Evolutionary conservation across 2,797 vertebrate genomes (phyloP), one percentile per base, ranked within the genome.

Genomic region (Silurus lanzhouensis): DNA sequence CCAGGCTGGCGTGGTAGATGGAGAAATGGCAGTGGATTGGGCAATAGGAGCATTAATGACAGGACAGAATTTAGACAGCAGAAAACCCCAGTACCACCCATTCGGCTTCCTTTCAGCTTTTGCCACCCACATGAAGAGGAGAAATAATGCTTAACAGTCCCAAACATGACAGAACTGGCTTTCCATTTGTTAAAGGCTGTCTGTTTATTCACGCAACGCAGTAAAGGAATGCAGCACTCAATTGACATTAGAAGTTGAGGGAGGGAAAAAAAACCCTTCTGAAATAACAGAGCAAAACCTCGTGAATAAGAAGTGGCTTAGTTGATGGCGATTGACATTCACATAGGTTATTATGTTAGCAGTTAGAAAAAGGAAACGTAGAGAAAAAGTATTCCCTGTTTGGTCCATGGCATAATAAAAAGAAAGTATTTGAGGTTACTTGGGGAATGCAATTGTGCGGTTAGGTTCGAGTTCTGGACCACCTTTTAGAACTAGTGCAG

Each of bases 101-200:
- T 75, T 70, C 57, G 1, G 72, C 19, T 58, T 79, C 84, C 74
- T 66, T 60, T 79, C 72, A 52, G 46, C 57, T 79, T 48, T 46
- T 82, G 81, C 85, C 85, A 86, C 85, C 85, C 87, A 83, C 85
- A 87, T 38, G 25, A 87, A 78, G n/a, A 75, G 20, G 25, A 71
- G 12, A 55, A 82, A 81, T 77, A 81, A 78, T 70, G 68, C 63
- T 80, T 25, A 85, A 87, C 66, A 71, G 72, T 81, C 61, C 14
- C 71, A 61, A 68, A 77, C 87, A 81, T 52, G 71, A 83, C 63
- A 57, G 57, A 79, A 55, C 75, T 77, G 75, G 80, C 22, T 77
- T 83, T 57, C 46, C 55, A 48, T 78, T 63, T 84, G 76, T 83
- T 72, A 44, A 83, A 83, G 61, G 63, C 52, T 25, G 48, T 77